Evolutionary conservation across 2,888 invertebrate species (phyloP), one percentile per base, ranked within the genome.

Genomic region (Pristionchus mayeri): DNA sequence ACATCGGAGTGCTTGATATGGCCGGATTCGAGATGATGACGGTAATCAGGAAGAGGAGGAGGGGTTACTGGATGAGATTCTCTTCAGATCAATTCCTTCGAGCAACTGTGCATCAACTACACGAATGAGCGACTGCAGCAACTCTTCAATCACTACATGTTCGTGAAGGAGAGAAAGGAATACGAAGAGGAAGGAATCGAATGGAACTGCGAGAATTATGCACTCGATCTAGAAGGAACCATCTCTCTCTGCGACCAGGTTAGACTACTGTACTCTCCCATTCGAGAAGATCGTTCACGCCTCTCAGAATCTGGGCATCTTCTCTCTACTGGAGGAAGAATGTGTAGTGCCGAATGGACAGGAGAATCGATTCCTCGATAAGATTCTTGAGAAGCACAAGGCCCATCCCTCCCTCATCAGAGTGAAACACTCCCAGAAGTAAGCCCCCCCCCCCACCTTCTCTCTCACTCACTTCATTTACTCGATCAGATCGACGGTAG

Each of bases 131-230:
- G 90, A 76, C 89, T 92, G 24, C 92, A 92, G 83, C 92, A 92
- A 86, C 91, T 92, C 85, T 92, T 92, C 89, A 92, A 92, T 85
- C 91, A 92, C 78, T 91, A 89, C 85, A 90, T 92, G 91, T 92
- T 92, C 84, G 88, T 91, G 34, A 89, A 89, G 54, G 91, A 92
- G 85, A 90, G 91, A 86, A 87, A 87, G 30, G 92, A 92, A 81
- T 92, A 92, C 85, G 81, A 88, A 75, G 88, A 88, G 44, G 92
- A 92, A 84, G 89, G 91, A 21, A 89, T 92, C 85, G 86, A 88
- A 71, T 92, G 97, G 97, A 95, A 95, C 90, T 97, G 97, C 95
- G 97, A 97, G 94, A 97, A 97, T 95, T 98, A 97, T 84, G 91
- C 90, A 24, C 87, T 90, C 54, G 92, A 92, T 82, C 86, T 92